Conservation (phyloP, 2,888 invertebrate genomes). For the Leptopilina drosophilae region DNA sequence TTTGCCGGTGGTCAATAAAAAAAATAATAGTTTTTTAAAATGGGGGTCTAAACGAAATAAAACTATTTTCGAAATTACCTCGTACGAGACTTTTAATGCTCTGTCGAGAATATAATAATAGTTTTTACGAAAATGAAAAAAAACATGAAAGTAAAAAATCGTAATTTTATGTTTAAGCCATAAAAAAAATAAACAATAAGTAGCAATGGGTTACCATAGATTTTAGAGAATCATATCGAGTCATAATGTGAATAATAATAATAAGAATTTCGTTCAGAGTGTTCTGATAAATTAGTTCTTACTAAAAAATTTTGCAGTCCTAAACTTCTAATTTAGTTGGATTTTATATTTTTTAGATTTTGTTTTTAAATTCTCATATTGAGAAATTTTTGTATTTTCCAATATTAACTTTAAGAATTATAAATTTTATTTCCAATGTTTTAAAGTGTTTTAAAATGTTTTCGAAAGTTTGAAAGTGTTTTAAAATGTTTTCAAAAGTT, state of each 20-base stretch:
- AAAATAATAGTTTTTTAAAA: background rate
- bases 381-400: too few species aligned
- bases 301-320: background rate
- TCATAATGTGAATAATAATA: slow-evolving; percentile 3
- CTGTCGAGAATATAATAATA: slow-evolving; percentile 1
- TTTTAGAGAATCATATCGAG: slow-evolving; percentile 24
- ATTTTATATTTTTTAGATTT: background rate
- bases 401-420: too few species aligned
- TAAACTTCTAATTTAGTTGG: background rate
- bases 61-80: slow-evolving; percentile 24
- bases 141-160: slow-evolving; percentile 28
- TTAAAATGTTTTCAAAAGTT: too few species aligned
- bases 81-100: slow-evolving; percentile 1
- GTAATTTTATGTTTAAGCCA: background rate
- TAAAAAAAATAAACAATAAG: slow-evolving; percentile 25
- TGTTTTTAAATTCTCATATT: background rate
- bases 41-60: background rate
- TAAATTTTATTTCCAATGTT: too few species aligned
- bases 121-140: background rate
- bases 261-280: slow-evolving; percentile 6
- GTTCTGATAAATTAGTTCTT: background rate
- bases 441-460: too few species aligned
- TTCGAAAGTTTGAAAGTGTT: too few species aligned
- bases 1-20: background rate
- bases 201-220: slow-evolving; percentile 34